A percentile compares a stretch with the other conserved stretches of the same genome.
These are phyloP conservation scores for Scaptomyza cyrtandrae DNA, from an alignment of 2,888 invertebrate species.

Conservation along the genomic window DNA sequence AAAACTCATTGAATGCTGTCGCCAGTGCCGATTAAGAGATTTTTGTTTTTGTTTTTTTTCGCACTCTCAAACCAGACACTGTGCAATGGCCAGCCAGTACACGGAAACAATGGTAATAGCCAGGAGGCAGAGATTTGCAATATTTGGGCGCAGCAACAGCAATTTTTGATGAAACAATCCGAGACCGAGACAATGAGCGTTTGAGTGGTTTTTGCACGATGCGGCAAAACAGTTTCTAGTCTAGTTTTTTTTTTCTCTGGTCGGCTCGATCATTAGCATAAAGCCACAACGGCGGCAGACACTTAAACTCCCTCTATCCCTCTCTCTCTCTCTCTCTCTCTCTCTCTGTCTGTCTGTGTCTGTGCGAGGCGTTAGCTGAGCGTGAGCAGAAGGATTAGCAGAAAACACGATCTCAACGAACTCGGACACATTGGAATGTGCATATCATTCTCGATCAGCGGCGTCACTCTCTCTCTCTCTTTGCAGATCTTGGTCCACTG, in stretches of 20 bases:
- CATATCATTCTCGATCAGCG: slow-evolving; percentile 71
- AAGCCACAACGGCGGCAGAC: slow-evolving; percentile 77
- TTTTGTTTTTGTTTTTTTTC: slow-evolving; percentile 79
- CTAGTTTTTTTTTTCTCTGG: slow-evolving; percentile 70
- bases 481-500: slow-evolving; percentile 46
- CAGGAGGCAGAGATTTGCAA: slow-evolving; percentile 66
- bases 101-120: slow-evolving; percentile 66
- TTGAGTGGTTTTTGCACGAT: slow-evolving; percentile 73
- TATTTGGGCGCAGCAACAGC: slow-evolving; percentile 57
- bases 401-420: slow-evolving; percentile 14
- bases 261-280: slow-evolving; percentile 78
- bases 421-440: slow-evolving; percentile 60
- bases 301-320: slow-evolving; percentile 25
- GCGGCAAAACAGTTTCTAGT: slow-evolving; percentile 36
- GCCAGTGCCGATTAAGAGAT: slow-evolving; percentile 83
- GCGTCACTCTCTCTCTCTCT: slow-evolving; percentile 20
- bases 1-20: slow-evolving; percentile 75
- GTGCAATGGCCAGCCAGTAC: slow-evolving; percentile 19
- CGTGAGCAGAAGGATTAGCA: slow-evolving; percentile 71
- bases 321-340: slow-evolving; percentile 5
- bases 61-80: slow-evolving; percentile 65
- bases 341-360: slow-evolving; percentile 38
- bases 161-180: slow-evolving; percentile 72
- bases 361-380: slow-evolving; percentile 67
- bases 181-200: slow-evolving; percentile 66